These are phyloP conservation scores for Xestia ashworthii DNA, from an alignment of 2,888 invertebrate genomes.

Conservation along the genomic window DNA sequence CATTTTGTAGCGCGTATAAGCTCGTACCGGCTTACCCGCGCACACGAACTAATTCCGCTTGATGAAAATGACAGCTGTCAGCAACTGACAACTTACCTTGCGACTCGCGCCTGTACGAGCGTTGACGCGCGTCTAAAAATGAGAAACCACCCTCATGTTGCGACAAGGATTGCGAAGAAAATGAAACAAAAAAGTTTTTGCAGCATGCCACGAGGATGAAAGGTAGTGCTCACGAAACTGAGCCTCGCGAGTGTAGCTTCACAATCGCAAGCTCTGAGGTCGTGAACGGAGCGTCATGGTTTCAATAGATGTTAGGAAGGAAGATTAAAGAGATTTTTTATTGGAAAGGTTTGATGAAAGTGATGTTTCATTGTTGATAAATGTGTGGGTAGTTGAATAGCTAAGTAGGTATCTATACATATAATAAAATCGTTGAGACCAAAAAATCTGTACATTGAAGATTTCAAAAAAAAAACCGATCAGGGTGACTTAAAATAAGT, in stretches of 20 bases:
- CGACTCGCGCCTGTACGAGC: background rate
- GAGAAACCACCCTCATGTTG: too few relatives aligned
- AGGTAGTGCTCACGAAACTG: background rate
- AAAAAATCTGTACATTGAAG: too few relatives aligned
- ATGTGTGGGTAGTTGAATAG: background rate
- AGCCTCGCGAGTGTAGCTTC: background rate
- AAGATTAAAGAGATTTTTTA: constrained; percentile 9
- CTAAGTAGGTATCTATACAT: too few relatives aligned
- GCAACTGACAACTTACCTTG: background rate
- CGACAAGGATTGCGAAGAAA: background rate
- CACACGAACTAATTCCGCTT: background rate
- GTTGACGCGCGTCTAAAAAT: background rate
- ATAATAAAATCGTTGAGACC: too few relatives aligned
- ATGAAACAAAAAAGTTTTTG: background rate
- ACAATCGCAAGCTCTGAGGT: background rate
- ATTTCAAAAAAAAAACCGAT: too few relatives aligned
- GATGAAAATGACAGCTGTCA: background rate
- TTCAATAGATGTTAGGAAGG: background rate
- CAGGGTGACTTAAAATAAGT: too few relatives aligned
- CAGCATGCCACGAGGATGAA: background rate
- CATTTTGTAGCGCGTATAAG: background rate
- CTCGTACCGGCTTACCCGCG: background rate
- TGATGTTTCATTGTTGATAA: background rate
- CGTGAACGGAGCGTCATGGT: background rate
- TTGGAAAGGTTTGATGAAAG: constrained; percentile 7